Percentiles rank a stretch among this genome's conserved stretches.
Conservation (phyloP, 2,797 vertebrate genomes). For the Mus caroli region DNA sequence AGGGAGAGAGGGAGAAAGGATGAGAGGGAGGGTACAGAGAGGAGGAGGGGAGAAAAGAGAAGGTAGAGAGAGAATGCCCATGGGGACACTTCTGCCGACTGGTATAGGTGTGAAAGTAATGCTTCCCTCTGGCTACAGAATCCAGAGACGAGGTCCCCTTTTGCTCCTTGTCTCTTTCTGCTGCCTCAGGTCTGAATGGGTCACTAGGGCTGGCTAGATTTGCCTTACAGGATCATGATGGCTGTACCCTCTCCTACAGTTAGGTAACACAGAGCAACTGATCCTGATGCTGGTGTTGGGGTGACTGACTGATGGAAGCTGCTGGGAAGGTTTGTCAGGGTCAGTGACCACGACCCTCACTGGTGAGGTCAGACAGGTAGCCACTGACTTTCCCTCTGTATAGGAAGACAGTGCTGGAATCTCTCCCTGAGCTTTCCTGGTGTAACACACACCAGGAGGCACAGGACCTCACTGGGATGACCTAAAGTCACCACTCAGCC, state of each 20-base stretch:
- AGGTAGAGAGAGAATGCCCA: neutral
- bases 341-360: accelerated
- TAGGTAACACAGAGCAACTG: accelerated
- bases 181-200: neutral
- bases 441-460: neutral
- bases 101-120: neutral
- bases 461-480: no score
- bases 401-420: neutral
- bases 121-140: neutral
- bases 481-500: neutral
- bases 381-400: neutral
- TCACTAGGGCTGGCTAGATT: neutral
- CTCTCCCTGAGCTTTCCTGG: neutral
- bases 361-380: neutral
- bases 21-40: no score
- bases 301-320: accelerated
- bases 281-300: accelerated
- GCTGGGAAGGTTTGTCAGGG: neutral
- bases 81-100: accelerated
- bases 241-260: neutral
- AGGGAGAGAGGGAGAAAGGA: no score
- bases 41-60: no score
- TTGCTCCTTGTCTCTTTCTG: neutral
- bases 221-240: neutral
- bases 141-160: neutral